Evolutionary conservation across 2,888 invertebrate genomes (phyloP).

Genomic region (Tanypteryx hageni): DNA sequence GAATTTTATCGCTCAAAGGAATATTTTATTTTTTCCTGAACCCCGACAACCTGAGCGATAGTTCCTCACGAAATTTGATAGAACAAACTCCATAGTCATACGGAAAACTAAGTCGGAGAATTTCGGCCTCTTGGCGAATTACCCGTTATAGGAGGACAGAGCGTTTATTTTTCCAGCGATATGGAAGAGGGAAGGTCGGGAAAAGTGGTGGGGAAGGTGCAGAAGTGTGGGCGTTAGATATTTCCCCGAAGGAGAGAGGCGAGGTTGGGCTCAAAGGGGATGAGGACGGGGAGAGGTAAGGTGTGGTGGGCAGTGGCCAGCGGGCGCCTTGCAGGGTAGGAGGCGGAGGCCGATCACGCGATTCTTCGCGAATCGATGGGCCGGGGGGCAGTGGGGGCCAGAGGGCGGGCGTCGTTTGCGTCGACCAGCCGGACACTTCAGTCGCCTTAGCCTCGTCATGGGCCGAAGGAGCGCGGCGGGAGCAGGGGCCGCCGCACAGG

Average conservation of each 20-base stretch:
- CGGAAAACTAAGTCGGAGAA: too few relatives aligned
- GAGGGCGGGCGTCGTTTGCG: neutral
- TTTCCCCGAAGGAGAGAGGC: neutral
- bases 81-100: too few relatives aligned
- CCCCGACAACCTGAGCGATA: too few relatives aligned
- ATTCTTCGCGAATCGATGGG: neutral
- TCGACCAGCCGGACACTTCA: neutral
- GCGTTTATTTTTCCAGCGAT: neutral
- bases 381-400: neutral
- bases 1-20: too few relatives aligned
- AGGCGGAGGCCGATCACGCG: conserved; percentile 19
- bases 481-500: conserved; percentile 64
- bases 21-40: too few relatives aligned
- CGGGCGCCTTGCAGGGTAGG: neutral
- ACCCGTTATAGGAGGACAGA: too few relatives aligned
- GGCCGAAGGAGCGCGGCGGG: conserved; percentile 66
- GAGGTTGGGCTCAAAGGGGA: neutral
- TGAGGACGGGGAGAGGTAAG: neutral
- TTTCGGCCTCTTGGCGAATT: too few relatives aligned
- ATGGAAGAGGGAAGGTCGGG: conserved; percentile 18
- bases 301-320: neutral
- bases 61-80: too few relatives aligned
- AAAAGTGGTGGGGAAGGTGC: neutral
- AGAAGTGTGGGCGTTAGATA: too few relatives aligned
- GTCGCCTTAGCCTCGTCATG: conserved; percentile 65